phyloP scores from a whole-genome alignment of 2,797 vertebrate species.

The Muraenolepis orangiensis region DNA sequence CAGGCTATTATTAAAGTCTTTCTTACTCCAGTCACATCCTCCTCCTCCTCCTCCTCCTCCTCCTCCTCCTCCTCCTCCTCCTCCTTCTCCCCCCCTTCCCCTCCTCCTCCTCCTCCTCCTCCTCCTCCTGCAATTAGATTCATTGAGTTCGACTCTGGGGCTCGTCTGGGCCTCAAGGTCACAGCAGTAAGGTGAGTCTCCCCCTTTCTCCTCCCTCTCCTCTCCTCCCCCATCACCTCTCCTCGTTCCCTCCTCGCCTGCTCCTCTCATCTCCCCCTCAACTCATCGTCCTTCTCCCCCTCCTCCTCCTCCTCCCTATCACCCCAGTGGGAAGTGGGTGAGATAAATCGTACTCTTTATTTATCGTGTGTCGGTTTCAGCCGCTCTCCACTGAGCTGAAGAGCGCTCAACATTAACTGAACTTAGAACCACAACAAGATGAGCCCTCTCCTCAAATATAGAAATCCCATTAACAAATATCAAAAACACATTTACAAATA shows the following conservation, averaged over 20 bases:
- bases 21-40: slow-evolving; percentile 40
- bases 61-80: too few species aligned
- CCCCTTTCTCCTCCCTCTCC: slow-evolving; percentile 12
- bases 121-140: slow-evolving; percentile 37
- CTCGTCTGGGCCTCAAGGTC: slow-evolving; percentile 54
- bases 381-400: neutral
- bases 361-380: too few species aligned
- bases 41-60: slow-evolving; percentile 23
- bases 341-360: neutral
- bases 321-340: too few species aligned
- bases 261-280: too few species aligned
- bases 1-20: neutral
- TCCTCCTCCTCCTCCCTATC: neutral
- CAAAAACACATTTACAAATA: too few species aligned
- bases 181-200: slow-evolving; percentile 37
- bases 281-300: too few species aligned
- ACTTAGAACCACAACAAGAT: neutral
- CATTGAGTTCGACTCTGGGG: slow-evolving; percentile 49
- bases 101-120: too few species aligned
- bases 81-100: neutral
- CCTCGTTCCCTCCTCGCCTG: neutral
- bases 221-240: neutral
- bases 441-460: neutral
- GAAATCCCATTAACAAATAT: too few species aligned
- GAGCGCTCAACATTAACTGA: neutral